Base-by-base conservation (phyloP, 2,888 invertebrate species). In the Phengaris arion region DNA sequence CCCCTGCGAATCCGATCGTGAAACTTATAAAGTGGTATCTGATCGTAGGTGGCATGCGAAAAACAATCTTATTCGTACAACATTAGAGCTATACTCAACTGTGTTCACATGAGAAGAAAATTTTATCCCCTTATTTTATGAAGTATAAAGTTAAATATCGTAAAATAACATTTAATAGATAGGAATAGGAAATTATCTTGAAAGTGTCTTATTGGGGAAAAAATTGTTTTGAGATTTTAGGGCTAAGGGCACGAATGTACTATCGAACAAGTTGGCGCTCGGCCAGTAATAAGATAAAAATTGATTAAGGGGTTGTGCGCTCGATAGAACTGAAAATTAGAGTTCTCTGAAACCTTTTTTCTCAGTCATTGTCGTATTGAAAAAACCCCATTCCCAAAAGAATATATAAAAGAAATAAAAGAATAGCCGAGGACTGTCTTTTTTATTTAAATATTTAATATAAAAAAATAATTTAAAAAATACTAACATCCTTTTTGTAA, bases 121-220 rank as follows among this genome's bases (percentile, higher is more conserved):
- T 48, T 69, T 69, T 69, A 69, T 69, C n/a, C n/a, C 69, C 48
- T 69, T 48, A n/a, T 69, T 69, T 69, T 69, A 69, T 59, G 22
- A 59, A 59, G 22, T 59, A 59, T 59, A 59, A 59, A 59, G 59
- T 59, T 59, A 59, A 59, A 59, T 59, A 59, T 59, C 59, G 59
- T 59, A 59, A 68, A 69, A 46, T 69, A 69, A 9, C 69, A n/a
- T 69, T 69, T 46, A 69, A 69, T 69, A 15, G 69, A 69, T 59
- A 59, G 22, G 59, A 10, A 22, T 22, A 59, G 22, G 22, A 22
- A 22, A 22, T 22, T 59, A 57, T 9, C n/a, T 15, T 9, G 59
- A 10, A 22, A 59, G 22, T 10, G 59, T 57, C n/a, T 57, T 15
- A 57, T 10, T 59, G 59, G 22, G 59, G 22, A 9, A 59, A 59